A percentile compares a stretch with the other conserved stretches of the same genome.
These are phyloP conservation scores for Metridium senile DNA, from an alignment of 92 coral and sea anemone species.

Conservation along the genomic window DNA sequence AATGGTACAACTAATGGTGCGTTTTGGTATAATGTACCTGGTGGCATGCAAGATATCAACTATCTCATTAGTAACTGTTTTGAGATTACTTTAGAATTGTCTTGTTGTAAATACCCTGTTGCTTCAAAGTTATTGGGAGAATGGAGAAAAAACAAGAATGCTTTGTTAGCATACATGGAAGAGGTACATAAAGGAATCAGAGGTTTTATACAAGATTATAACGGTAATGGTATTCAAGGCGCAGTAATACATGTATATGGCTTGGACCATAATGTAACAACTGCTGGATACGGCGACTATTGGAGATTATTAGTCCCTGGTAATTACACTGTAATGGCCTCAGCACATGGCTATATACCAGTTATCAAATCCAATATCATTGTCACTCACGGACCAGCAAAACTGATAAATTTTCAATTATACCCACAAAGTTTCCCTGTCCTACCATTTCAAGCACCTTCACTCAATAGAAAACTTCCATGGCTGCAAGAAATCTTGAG, in stretches of 20 bases:
- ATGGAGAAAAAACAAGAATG: conserved; percentile 84
- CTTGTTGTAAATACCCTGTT: conserved; percentile 90
- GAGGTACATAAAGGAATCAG: conserved; percentile 85
- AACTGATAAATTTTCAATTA: conserved; percentile 52
- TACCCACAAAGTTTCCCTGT: background rate
- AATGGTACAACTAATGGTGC: conserved; percentile 97
- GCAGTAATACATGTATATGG: conserved; percentile 82
- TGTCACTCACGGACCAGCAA: conserved; percentile 56
- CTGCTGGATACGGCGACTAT: conserved; percentile 75
- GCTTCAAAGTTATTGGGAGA: conserved; percentile 59
- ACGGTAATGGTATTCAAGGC: conserved; percentile 61
- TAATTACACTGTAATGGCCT: conserved; percentile 60
- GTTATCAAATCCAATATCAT: conserved; percentile 34
- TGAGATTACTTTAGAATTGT: conserved; percentile 92
- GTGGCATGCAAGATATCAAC: conserved; percentile 98
- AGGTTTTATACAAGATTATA: conserved; percentile 73
- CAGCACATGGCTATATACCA: conserved; percentile 65
- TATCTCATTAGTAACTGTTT: conserved; percentile 95
- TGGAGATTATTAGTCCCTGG: conserved; percentile 89
- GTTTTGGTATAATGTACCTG: conserved; percentile 92
- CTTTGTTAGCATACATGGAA: conserved; percentile 80
- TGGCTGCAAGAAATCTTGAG: conserved; percentile 32
- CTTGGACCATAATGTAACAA: conserved; percentile 68
- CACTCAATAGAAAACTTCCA: background rate
- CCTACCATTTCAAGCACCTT: background rate